Evolutionary conservation across 2,888 invertebrate genomes (phyloP), one percentile per base, ranked within the genome.

Genomic region (Drosophila anceps): DNA sequence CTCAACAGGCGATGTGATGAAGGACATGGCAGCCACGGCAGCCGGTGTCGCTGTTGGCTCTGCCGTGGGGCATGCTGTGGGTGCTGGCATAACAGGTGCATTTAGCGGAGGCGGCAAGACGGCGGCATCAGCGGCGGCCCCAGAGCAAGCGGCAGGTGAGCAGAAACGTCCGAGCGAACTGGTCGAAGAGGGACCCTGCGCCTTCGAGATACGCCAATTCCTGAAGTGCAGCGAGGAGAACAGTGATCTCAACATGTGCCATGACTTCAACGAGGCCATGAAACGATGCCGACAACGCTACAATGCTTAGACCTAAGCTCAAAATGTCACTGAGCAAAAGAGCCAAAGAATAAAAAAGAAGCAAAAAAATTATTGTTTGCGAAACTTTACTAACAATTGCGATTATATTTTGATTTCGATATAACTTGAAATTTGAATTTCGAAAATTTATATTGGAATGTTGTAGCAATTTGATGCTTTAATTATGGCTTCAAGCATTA

Each of bases 31-130:
- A 7, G 77, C 89, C 15, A 87, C 89, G 10, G 86, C 86, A 5
- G 82, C 86, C 1, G 86, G 86, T 15, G 89, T 87, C 6, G 86
- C 86, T 12, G 86, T 84, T 9, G 86, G 86, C 43, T 87, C 86
- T 0, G 87, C 86, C 2, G 89, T 87, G 35, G 86, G 86, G 2
- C 86, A 87, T 61, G 89, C 83, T 2, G 87, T 87, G 24, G 86
- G 86, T 4, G 84, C 89, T 18, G 76, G 87, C 41, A 79, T 87
- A 10, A 84, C 83, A 0, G 73, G 78, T 4, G 73, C 83, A 24
- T 81, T 89, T 20, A 76, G 83, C 57, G 88, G 81, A 0, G 58
- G 77, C 18, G 70, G 82, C 2, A 58, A 67, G 33, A 18, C 51
- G 27, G 43, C 50, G 8, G 24, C 10, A 0, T 20, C 29, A 4